Conservation (phyloP, 2,113 vertebrate genomes). For the Acinonyx jubatus region DNA sequence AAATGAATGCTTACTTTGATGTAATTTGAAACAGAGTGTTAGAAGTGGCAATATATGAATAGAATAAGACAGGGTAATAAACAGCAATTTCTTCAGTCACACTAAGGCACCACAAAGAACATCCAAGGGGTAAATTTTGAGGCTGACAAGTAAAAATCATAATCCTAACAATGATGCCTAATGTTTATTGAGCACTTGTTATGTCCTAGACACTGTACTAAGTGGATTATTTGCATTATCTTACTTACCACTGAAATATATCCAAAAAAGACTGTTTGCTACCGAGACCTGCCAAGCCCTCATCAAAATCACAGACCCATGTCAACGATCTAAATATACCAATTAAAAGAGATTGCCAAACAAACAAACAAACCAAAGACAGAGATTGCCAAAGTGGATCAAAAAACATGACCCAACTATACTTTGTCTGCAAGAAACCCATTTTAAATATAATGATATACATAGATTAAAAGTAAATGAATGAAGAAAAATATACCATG, state of each 20-base stretch:
- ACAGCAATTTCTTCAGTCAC: neutral
- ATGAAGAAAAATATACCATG: neutral
- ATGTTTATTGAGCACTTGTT: neutral
- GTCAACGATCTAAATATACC: neutral
- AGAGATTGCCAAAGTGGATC: neutral
- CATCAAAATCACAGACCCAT: neutral
- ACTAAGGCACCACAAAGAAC: too few species aligned
- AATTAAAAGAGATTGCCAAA: neutral
- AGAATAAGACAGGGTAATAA: slow-evolving; percentile 16
- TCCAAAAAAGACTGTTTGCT: neutral
- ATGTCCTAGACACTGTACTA: neutral
- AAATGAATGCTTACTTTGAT: slow-evolving; percentile 66
- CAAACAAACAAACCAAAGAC: neutral
- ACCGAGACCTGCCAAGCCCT: neutral
- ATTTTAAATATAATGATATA: neutral
- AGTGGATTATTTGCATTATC: neutral
- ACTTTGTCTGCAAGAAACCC: neutral
- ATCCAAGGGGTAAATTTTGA: neutral
- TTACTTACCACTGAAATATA: neutral
- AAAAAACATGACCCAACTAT: neutral
- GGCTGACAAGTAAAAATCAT: neutral
- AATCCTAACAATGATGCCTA: neutral
- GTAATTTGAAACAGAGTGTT: slow-evolving; percentile 60
- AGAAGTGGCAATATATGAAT: slow-evolving; percentile 42
- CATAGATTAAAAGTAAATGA: neutral